Percentiles rank a stretch among this genome's conserved stretches.
Evolutionary conservation across 2,797 vertebrate species (phyloP).

Genomic region (Sandelia bainsii): DNA sequence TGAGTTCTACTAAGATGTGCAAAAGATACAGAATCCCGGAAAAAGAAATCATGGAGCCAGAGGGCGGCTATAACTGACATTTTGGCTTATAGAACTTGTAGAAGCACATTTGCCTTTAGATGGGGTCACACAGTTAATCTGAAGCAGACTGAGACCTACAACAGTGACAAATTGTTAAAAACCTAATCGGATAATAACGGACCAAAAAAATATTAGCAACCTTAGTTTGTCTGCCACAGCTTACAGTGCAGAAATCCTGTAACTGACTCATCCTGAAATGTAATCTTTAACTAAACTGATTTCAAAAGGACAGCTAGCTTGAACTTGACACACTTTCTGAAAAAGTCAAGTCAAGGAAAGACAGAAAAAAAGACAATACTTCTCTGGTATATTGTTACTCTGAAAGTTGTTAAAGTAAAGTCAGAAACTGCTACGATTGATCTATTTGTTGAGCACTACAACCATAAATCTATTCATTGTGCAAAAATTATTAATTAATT

Average conservation of each 20-base stretch:
- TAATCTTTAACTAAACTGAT: conserved; percentile 4
- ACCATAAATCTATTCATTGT: conserved; percentile 23
- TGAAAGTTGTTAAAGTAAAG: conserved; percentile 19
- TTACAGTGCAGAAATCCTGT: conserved; percentile 17
- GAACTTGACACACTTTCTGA: conserved; percentile 19
- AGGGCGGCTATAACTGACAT: too few relatives aligned
- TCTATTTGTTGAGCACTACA: conserved; percentile 21
- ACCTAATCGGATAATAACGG: too few relatives aligned
- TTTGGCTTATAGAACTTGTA: too few relatives aligned
- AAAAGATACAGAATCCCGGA: too few relatives aligned
- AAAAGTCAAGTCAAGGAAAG: conserved; percentile 1
- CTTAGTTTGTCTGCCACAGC: background rate
- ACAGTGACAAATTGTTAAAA: background rate
- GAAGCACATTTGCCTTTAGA: background rate
- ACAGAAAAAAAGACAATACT: conserved; percentile 52
- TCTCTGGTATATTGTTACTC: conserved; percentile 51
- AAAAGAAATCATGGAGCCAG: too few relatives aligned
- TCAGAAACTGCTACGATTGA: conserved; percentile 35
- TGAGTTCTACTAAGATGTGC: too few relatives aligned
- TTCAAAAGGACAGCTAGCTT: conserved; percentile 6
- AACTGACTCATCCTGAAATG: conserved; percentile 21
- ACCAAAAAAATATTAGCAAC: background rate
- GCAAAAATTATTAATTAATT: conserved; percentile 28
- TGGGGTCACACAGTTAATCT: background rate
- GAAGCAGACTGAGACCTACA: background rate